These are phyloP conservation scores for Thinocorus orbignyianus DNA, from an alignment of 2,113 vertebrate genomes.

Conservation along the genomic window DNA sequence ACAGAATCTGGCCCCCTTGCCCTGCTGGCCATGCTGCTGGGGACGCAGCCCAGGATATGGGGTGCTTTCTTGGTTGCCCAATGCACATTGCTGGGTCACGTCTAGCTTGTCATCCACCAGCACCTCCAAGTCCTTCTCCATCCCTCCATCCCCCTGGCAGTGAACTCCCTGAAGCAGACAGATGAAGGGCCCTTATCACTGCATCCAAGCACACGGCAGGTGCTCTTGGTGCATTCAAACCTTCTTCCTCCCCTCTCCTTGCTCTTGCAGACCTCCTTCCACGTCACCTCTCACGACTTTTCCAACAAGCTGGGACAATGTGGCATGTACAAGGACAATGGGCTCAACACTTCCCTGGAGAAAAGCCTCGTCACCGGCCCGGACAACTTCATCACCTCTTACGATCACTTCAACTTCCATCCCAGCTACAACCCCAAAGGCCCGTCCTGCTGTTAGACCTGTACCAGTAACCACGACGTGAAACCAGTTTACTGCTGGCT, in stretches of 20 bases:
- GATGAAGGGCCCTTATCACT: fast-evolving
- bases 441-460: constrained; percentile 48
- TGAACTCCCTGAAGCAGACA: fast-evolving
- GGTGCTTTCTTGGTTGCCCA: background rate
- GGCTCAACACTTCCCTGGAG: constrained; percentile 77
- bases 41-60: background rate
- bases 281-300: constrained; percentile 49
- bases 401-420: constrained; percentile 68
- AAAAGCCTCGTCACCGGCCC: constrained; percentile 69
- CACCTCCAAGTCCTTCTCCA: background rate
- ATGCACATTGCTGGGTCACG: background rate
- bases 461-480: fast-evolving
- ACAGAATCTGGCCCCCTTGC: background rate
- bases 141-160: background rate
- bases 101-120: background rate
- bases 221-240: fast-evolving
- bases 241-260: background rate
- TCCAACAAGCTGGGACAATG: constrained; percentile 4
- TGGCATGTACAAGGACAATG: constrained; percentile 71
- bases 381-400: constrained; percentile 41
- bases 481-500: fast-evolving
- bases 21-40: background rate
- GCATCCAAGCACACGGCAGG: fast-evolving
- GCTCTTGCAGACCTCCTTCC: constrained; percentile 69
- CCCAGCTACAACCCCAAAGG: constrained; percentile 60